Conservation (phyloP, 2,113 vertebrate genomes). For the Onychostoma macrolepis region DNA sequence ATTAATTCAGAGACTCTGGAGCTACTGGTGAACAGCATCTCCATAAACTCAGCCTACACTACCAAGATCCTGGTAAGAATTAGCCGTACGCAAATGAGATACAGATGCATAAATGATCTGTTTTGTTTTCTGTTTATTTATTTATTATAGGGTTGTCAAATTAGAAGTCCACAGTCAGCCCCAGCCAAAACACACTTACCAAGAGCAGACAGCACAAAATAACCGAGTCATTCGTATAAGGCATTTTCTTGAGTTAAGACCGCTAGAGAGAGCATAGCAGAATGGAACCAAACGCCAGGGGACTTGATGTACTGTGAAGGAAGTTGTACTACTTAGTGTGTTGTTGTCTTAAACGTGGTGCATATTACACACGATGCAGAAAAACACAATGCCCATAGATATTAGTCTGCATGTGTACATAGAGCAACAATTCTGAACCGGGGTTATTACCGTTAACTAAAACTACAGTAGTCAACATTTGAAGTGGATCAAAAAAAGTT, state of each 20-base stretch:
- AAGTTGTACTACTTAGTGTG: background rate
- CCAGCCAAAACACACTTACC: background rate
- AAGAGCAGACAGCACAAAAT: constrained; percentile 1
- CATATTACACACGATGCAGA: background rate
- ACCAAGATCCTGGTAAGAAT: constrained; percentile 93
- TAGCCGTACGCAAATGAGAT: background rate
- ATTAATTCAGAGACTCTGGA: constrained; percentile 83
- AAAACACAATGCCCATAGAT: background rate
- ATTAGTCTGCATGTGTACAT: background rate
- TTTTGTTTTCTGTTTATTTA: background rate
- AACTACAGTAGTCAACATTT: no score
- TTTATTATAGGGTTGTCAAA: constrained; percentile 11
- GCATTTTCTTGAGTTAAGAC: background rate
- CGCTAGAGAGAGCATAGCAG: background rate
- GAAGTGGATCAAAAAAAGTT: no score
- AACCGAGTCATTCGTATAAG: background rate
- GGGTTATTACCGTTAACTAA: no score
- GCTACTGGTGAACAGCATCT: constrained; percentile 87
- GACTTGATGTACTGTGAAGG: background rate
- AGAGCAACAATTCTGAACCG: background rate
- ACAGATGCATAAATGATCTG: background rate
- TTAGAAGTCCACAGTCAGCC: background rate
- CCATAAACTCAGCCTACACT: constrained; percentile 95
- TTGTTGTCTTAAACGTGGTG: no score
- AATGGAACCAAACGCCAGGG: background rate